Evolutionary conservation across 64 coral and sea anemone genomes (phyloP), one percentile per base, ranked within the genome.

Genomic region (Stichodactyla mertensii): DNA sequence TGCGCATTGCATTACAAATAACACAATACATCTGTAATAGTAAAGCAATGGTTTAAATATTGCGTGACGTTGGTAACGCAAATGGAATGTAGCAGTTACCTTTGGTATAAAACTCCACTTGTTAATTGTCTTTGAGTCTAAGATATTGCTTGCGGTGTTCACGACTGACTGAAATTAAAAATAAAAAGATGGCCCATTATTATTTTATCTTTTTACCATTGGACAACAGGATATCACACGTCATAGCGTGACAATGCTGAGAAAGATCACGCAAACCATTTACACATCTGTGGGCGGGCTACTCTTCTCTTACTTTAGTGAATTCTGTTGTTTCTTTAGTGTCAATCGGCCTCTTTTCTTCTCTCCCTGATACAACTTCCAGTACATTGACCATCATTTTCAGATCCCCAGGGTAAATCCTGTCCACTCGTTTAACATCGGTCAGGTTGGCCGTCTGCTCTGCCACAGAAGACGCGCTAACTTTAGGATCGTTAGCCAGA

Each of bases 81-180:
- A 66, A n/a, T 20, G 20, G 9, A 66, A 61, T 61, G 4, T n/a
- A 16, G 4, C 8, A 16, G n/a, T 54, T 70, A 90, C 90, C 85
- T 86, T 69, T 36, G 90, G 90, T 77, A 91, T 87, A 87, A 91
- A 91, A 11, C 7, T 67, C 90, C 90, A 91, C 4, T 85, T 67
- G n/a, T 78, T 79, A 23, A 91, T 85, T 7, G 85, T 86, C 51
- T 57, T 87, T 16, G 77, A 51, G 54, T 87, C 85, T 13, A 91
- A 55, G 11, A 91, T 91, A 26, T 91, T 91, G 12, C 90, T 91
- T 64, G 90, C 78, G 52, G 90, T 82, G 14, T 91, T 53, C 7
- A 91, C 90, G 4, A 91, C n/a, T 51, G 78, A 85, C 90, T 91
- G 7, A 8, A 82, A 82, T 27, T 19, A 51, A 86, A 18, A 80